Evolutionary conservation across 2,797 vertebrate species (phyloP).

Genomic region (Mycteria americana): DNA sequence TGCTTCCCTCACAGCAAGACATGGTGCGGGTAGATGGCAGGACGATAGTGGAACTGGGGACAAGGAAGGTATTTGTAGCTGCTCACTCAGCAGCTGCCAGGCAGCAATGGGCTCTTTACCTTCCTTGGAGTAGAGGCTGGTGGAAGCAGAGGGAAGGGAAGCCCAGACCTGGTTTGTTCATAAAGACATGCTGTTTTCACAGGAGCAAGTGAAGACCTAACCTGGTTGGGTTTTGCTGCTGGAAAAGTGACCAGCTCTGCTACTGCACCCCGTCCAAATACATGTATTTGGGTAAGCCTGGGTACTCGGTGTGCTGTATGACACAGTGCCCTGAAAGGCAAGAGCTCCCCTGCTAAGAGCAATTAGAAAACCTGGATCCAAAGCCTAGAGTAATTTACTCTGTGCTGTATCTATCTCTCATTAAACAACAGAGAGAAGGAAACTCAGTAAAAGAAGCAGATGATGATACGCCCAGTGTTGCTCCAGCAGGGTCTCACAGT

Average conservation of each 20-base stretch:
- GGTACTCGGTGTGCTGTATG: not conserved
- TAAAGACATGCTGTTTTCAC: rapidly evolving
- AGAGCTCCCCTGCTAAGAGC: not conserved
- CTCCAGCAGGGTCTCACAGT: constrained; percentile 1
- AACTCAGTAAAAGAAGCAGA: not conserved
- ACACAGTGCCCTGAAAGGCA: not conserved
- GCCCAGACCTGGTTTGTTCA: not conserved
- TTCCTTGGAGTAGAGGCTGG: not conserved
- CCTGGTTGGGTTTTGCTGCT: not conserved
- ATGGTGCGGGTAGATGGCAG: not conserved
- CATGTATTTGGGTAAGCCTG: not conserved
- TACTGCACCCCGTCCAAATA: not conserved
- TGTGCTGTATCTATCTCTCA: not conserved
- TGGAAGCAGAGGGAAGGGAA: not conserved
- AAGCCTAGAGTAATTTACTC: not conserved
- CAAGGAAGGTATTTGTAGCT: not conserved
- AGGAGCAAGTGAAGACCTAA: not conserved
- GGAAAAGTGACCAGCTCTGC: not conserved
- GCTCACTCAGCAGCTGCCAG: not conserved
- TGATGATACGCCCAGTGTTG: not conserved
- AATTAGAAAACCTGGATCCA: not conserved
- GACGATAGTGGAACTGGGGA: not conserved
- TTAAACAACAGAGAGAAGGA: not conserved
- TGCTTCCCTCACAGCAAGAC: not conserved
- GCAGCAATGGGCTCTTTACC: not conserved